These are phyloP conservation scores for Trematomus bernacchii DNA, from an alignment of 2,797 vertebrate genomes.

Conservation along the genomic window DNA sequence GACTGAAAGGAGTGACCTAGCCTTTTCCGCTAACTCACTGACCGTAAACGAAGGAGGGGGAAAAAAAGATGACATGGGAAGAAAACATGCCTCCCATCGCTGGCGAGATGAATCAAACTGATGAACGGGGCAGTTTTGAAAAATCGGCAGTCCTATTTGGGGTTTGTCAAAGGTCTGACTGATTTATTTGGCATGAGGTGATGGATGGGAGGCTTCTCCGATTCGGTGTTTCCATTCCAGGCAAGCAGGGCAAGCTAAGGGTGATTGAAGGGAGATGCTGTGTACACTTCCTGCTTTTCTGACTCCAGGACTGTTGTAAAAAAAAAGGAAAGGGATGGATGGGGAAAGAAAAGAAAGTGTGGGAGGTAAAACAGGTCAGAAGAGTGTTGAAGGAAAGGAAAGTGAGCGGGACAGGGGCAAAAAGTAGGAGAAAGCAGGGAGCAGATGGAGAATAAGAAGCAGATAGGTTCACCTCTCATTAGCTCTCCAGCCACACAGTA, in stretches of 20 bases:
- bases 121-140: slow-evolving; percentile 65
- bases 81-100: slow-evolving; percentile 59
- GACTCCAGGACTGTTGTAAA: slow-evolving; percentile 15
- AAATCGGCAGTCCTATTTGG: slow-evolving; percentile 68
- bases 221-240: slow-evolving; percentile 53
- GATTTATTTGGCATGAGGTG: slow-evolving; percentile 68
- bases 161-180: slow-evolving; percentile 73
- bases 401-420: slow-evolving; percentile 33
- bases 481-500: slow-evolving; percentile 74
- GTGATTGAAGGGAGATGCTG: slow-evolving; percentile 13
- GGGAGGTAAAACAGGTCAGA: slow-evolving; percentile 42
- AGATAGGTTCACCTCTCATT: slow-evolving; percentile 75
- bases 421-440: slow-evolving; percentile 36
- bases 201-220: slow-evolving; percentile 35
- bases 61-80: slow-evolving; percentile 22
- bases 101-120: slow-evolving; percentile 73
- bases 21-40: slow-evolving; percentile 45
- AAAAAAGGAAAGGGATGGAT: background rate
- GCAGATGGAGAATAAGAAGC: slow-evolving; percentile 67
- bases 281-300: slow-evolving; percentile 28
- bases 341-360: slow-evolving; percentile 28
- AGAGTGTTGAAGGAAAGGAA: slow-evolving; percentile 30
- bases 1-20: slow-evolving; percentile 36
- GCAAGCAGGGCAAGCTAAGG: slow-evolving; percentile 29
- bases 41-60: slow-evolving; percentile 30